A percentile compares a stretch with the other conserved stretches of the same genome.
Evolutionary conservation across 2,888 invertebrate genomes (phyloP).

Genomic region (Dyspetes luteomarginatus): DNA sequence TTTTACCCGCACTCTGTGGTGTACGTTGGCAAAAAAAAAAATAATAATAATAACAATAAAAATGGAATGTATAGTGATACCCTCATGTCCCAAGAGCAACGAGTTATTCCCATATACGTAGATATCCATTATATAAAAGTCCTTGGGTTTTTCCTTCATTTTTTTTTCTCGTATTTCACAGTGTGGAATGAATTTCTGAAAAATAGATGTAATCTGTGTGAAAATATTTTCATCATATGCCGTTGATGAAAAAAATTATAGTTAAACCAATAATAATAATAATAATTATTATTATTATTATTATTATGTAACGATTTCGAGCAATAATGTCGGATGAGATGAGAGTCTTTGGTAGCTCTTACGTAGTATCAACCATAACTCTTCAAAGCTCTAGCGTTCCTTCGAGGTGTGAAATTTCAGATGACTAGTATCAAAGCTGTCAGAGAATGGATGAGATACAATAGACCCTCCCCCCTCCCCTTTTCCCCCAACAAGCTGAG

Average conservation of each 20-base stretch:
- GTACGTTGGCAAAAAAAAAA: conserved; percentile 25
- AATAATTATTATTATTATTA: background rate
- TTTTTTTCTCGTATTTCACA: conserved; percentile 13
- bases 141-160: conserved; percentile 9
- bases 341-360: background rate
- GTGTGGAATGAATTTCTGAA: conserved; percentile 28
- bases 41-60: conserved; percentile 13
- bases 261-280: background rate
- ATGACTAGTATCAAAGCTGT: conserved; percentile 35
- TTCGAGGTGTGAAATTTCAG: conserved; percentile 57
- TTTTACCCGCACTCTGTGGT: conserved; percentile 41
- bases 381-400: conserved; percentile 27
- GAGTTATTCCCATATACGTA: conserved; percentile 43
- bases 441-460: conserved; percentile 28
- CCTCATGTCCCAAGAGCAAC: conserved; percentile 15
- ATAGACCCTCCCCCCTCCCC: no score
- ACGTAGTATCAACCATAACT: conserved; percentile 4
- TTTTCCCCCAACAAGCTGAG: conserved; percentile 25
- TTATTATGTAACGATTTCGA: background rate
- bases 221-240: conserved; percentile 6
- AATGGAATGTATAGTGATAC: conserved; percentile 38
- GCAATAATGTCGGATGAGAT: background rate
- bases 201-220: conserved; percentile 25
- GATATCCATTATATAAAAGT: conserved; percentile 12
- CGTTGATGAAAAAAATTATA: conserved; percentile 1